Conservation (phyloP, 2,888 invertebrate species). For the Peribatodes rhomboidaria region DNA sequence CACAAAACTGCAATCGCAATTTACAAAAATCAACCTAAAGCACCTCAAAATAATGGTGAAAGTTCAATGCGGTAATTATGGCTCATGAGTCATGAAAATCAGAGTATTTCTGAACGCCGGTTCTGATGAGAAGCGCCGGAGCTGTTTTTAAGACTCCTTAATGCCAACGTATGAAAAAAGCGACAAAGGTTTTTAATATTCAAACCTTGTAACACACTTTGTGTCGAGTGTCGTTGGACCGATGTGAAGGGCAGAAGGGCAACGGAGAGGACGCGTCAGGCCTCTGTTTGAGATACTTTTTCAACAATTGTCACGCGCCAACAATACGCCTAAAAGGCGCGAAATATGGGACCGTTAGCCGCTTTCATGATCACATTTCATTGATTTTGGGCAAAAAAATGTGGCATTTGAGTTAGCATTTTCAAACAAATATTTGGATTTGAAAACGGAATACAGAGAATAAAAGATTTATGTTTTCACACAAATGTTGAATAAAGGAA, state of each 20-base stretch:
- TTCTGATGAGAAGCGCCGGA: slow-evolving; percentile 70
- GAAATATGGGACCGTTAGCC: slow-evolving; percentile 45
- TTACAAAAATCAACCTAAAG: slow-evolving; percentile 51
- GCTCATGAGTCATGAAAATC: slow-evolving; percentile 40
- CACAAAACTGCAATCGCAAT: slow-evolving; percentile 50
- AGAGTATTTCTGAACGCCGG: slow-evolving; percentile 62
- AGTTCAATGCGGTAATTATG: slow-evolving; percentile 20
- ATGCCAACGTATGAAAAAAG: slow-evolving; percentile 70
- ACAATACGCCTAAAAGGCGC: slow-evolving; percentile 51
- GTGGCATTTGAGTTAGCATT: background rate
- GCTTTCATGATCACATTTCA: slow-evolving; percentile 36
- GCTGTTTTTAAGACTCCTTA: slow-evolving; percentile 71
- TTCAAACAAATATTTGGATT: background rate
- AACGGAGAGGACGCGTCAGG: slow-evolving; percentile 55
- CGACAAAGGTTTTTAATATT: slow-evolving; percentile 75
- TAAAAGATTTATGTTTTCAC: too few relatives aligned
- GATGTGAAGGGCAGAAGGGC: slow-evolving; percentile 64
- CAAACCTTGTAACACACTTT: slow-evolving; percentile 70
- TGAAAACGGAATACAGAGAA: too few relatives aligned
- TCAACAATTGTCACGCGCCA: slow-evolving; percentile 70
- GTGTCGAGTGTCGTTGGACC: slow-evolving; percentile 68
- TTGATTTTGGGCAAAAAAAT: slow-evolving; percentile 35
- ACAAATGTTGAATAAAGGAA: too few relatives aligned
- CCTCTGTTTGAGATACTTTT: slow-evolving; percentile 67
- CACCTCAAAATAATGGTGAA: slow-evolving; percentile 36